Conservation (phyloP, 1,140 invertebrate genomes). For the Ephestia elutella region DNA sequence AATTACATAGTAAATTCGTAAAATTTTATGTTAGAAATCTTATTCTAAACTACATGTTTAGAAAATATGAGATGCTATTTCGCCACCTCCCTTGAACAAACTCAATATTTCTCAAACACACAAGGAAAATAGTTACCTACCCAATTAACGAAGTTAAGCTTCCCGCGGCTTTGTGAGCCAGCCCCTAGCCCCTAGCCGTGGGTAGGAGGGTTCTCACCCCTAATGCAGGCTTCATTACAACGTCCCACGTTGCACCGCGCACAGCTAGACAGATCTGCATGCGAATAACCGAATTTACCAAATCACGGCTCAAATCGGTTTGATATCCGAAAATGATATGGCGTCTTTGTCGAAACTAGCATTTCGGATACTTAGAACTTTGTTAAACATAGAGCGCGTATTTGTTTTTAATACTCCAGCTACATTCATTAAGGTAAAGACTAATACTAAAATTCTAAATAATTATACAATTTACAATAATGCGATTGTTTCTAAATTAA, state of each 20-base stretch:
- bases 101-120: neutral
- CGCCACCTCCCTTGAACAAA: neutral
- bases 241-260: conserved; percentile 28
- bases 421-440: too few relatives aligned
- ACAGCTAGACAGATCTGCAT: conserved; percentile 24
- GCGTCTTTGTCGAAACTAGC: conserved; percentile 22
- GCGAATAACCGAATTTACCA: conserved; percentile 39
- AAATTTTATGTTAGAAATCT: too few relatives aligned
- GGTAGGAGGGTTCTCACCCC: conserved; percentile 12
- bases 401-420: too few relatives aligned
- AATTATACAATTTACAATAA: too few relatives aligned
- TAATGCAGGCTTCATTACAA: conserved; percentile 22
- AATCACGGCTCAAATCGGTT: conserved; percentile 31
- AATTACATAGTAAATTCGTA: too few relatives aligned
- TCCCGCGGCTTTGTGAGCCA: conserved; percentile 20
- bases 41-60: too few relatives aligned
- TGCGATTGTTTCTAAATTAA: too few relatives aligned
- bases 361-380: neutral
- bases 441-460: too few relatives aligned
- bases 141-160: conserved; percentile 26
- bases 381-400: neutral
- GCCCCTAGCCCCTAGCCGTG: conserved; percentile 16
- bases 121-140: conserved; percentile 16
- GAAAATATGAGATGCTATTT: too few relatives aligned
- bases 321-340: conserved; percentile 30